phyloP scores from a whole-genome alignment of 2,797 vertebrate genomes.

The Scolopax rusticola region DNA sequence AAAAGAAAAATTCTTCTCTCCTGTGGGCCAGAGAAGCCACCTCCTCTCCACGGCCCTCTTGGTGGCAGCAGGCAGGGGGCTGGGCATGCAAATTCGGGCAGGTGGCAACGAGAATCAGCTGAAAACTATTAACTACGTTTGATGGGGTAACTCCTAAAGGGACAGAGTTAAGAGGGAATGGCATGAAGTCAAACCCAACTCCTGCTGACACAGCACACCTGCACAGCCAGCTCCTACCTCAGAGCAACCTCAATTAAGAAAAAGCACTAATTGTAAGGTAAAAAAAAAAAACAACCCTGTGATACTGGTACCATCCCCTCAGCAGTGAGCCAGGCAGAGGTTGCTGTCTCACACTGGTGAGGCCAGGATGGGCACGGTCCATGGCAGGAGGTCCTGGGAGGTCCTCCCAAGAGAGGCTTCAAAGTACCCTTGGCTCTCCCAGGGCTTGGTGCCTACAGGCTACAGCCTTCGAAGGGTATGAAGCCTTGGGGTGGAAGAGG shows the following conservation, averaged over 20 bases:
- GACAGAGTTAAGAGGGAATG: background rate
- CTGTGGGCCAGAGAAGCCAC: background rate
- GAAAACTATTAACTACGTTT: fast-evolving
- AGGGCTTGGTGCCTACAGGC: background rate
- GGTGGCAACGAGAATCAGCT: background rate
- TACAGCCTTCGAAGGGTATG: background rate
- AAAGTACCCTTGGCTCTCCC: background rate
- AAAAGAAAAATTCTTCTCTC: background rate
- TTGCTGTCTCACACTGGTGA: background rate
- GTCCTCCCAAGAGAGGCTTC: background rate
- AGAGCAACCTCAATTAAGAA: background rate
- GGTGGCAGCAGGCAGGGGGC: background rate
- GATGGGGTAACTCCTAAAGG: background rate
- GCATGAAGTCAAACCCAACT: background rate
- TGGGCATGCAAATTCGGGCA: background rate
- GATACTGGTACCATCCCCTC: background rate
- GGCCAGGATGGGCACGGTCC: background rate
- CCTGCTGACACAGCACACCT: fast-evolving
- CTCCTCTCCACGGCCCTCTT: background rate
- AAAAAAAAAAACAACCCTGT: background rate
- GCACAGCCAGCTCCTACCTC: background rate
- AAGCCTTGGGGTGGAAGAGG: background rate
- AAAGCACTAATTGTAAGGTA: background rate
- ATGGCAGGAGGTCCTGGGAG: background rate
- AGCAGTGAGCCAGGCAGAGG: background rate